A percentile compares a stretch with the other conserved stretches of the same genome.
Conservation (phyloP, 2,113 vertebrate genomes). For the Craseonycteris thonglongyai region DNA sequence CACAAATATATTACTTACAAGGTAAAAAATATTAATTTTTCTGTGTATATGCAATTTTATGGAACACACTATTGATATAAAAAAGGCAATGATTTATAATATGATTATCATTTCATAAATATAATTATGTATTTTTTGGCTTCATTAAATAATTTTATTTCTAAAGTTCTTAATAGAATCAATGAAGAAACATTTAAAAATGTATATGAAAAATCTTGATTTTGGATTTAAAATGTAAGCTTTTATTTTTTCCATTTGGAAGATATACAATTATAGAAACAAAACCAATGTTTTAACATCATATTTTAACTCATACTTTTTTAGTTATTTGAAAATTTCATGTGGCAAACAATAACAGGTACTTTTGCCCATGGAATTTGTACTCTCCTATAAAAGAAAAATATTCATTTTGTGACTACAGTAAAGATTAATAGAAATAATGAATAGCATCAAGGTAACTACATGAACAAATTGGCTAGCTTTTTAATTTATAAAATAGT, state of each 20-base stretch:
- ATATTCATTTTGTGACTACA: neutral
- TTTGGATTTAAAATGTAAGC: neutral
- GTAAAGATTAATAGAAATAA: neutral
- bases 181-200: neutral
- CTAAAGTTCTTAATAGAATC: neutral
- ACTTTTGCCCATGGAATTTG: neutral
- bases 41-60: neutral
- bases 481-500: neutral
- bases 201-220: neutral
- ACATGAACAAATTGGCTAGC: neutral
- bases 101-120: neutral
- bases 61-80: neutral
- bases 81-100: neutral
- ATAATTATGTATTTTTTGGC: neutral
- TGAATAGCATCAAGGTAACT: neutral
- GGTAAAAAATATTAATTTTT: neutral
- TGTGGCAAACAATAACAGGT: neutral
- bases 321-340: neutral
- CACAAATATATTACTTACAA: neutral
- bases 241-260: neutral
- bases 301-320: neutral
- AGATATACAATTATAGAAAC: neutral
- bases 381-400: neutral
- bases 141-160: slow-evolving; percentile 22
- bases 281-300: neutral